Percentiles rank a stretch among this genome's conserved stretches.
These are phyloP conservation scores for Corbicula japonica DNA, from an alignment of 2,888 invertebrate genomes.

Conservation along the genomic window DNA sequence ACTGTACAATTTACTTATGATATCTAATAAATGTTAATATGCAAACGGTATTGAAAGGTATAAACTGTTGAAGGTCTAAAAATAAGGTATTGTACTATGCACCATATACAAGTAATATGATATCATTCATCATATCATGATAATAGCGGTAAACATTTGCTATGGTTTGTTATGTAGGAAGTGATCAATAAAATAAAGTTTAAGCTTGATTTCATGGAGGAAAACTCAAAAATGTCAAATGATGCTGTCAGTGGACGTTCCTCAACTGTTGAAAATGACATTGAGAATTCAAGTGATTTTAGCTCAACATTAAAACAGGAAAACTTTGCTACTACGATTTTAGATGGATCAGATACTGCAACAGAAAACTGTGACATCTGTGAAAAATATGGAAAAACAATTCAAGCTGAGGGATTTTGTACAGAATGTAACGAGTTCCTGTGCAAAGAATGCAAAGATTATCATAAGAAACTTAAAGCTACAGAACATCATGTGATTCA, in stretches of 20 bases:
- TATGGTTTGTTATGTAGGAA: too few species aligned
- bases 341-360: neutral
- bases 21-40: neutral
- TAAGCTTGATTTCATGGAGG: too few species aligned
- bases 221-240: too few species aligned
- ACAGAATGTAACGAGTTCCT: constrained; percentile 6
- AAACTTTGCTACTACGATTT: neutral
- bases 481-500: constrained; percentile 1
- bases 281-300: constrained; percentile 1
- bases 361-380: neutral
- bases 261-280: neutral
- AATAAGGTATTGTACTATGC: too few species aligned
- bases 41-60: too few species aligned
- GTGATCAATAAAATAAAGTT: too few species aligned
- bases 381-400: neutral
- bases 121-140: too few species aligned
- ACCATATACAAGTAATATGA: too few species aligned
- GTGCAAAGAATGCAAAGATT: constrained; percentile 4
- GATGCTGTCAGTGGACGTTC: too few species aligned
- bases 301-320: neutral
- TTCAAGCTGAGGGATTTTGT: constrained; percentile 9
- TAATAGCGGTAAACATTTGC: too few species aligned
- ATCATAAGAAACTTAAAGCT: neutral
- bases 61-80: too few species aligned
- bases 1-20: neutral